Conservation (phyloP, 2,113 vertebrate genomes). For the Saccopteryx leptura region DNA sequence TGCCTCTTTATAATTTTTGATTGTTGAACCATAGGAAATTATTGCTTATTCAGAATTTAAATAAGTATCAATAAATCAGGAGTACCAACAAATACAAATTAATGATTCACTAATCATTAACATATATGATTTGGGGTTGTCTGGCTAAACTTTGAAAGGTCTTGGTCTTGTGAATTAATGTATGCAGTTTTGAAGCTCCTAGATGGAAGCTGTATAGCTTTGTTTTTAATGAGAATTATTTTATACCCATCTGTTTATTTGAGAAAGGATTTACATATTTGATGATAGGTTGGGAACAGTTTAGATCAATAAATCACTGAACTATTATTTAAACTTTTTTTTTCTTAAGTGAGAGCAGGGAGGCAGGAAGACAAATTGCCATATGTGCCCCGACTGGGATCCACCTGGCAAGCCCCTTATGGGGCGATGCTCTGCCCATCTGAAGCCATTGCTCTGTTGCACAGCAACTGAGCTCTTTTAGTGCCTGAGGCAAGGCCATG, state of each 20-base stretch:
- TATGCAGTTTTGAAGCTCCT: background rate
- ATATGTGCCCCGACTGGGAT: too few species aligned
- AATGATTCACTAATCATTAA: background rate
- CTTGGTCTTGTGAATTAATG: background rate
- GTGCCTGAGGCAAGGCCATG: too few species aligned
- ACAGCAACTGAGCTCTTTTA: too few species aligned
- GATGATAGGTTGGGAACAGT: background rate
- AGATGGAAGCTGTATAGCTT: background rate
- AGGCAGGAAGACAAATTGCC: too few species aligned
- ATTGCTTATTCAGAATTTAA: slow-evolving; percentile 33
- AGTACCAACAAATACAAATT: background rate
- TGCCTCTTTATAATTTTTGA: background rate
- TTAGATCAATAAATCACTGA: background rate
- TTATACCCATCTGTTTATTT: background rate
- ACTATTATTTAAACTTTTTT: background rate
- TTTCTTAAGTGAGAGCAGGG: background rate
- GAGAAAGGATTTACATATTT: background rate
- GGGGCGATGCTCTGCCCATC: too few species aligned
- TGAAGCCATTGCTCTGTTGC: too few species aligned
- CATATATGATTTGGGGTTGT: background rate
- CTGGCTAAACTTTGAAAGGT: background rate
- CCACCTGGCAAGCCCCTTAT: too few species aligned
- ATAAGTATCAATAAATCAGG: background rate
- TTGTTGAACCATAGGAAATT: background rate
- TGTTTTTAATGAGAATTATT: background rate